A percentile compares a stretch with the other conserved stretches of the same genome.
Conservation (phyloP, 2,888 invertebrate genomes). For the Cosmia pyralina region DNA sequence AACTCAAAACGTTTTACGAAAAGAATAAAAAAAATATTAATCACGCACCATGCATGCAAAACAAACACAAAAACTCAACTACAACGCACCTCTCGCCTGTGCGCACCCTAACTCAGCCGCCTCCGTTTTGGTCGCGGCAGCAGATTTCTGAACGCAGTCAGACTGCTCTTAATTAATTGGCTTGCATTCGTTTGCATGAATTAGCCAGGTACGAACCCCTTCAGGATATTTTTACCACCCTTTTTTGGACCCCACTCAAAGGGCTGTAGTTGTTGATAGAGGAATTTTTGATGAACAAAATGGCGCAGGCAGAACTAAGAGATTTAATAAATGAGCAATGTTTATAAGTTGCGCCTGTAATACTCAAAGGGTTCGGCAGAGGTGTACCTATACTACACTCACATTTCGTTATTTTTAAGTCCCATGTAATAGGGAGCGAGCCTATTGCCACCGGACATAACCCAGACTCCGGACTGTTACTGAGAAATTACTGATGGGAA, state of each 20-base stretch:
- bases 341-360: neutral
- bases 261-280: slow-evolving; percentile 62
- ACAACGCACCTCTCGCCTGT: slow-evolving; percentile 58
- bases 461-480: neutral
- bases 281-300: slow-evolving; percentile 54
- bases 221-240: slow-evolving; percentile 65
- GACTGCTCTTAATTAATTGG: slow-evolving; percentile 88
- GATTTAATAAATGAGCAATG: slow-evolving; percentile 17
- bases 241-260: slow-evolving; percentile 56
- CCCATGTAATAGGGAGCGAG: neutral
- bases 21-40: slow-evolving; percentile 4
- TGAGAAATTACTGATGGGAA: neutral
- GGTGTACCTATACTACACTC: neutral
- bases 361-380: neutral
- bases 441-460: neutral
- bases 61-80: slow-evolving; percentile 47
- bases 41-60: neutral
- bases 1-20: no score
- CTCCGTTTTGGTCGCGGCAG: slow-evolving; percentile 79
- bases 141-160: slow-evolving; percentile 83
- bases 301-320: slow-evolving; percentile 15
- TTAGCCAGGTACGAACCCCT: slow-evolving; percentile 84
- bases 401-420: neutral
- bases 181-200: slow-evolving; percentile 90
- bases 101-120: slow-evolving; percentile 51